Percentiles rank a stretch among this genome's conserved stretches.
Conservation (phyloP, 2,113 vertebrate species). For the Burhinus oedicnemus region DNA sequence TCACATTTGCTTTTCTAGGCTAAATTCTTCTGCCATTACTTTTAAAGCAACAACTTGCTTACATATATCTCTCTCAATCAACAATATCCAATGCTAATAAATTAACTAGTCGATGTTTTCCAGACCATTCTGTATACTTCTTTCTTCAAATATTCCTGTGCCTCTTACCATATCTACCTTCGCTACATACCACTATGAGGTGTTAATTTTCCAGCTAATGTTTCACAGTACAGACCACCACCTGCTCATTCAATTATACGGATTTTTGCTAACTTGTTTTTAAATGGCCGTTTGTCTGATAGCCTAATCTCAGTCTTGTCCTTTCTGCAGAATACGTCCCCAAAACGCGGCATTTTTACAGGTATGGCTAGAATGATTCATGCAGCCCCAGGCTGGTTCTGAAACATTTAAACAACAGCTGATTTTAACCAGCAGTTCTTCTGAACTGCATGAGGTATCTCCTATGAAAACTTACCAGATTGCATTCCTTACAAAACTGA, state of each 20-base stretch:
- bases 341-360: not conserved
- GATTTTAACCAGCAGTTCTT: not conserved
- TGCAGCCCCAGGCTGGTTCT: not conserved
- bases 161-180: not conserved
- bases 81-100: not conserved
- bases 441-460: not conserved
- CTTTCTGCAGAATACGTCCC: not conserved
- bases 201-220: not conserved
- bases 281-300: not conserved
- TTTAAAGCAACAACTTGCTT: not conserved
- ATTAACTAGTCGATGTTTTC: not conserved
- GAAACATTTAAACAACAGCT: not conserved
- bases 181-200: not conserved
- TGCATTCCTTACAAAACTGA: not conserved
- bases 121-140: not conserved
- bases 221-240: not conserved
- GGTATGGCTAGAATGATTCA: not conserved
- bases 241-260: not conserved
- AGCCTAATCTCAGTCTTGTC: not conserved
- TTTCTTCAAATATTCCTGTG: not conserved
- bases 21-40: not conserved
- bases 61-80: not conserved
- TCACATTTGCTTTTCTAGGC: not conserved
- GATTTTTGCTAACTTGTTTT: not conserved
- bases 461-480: not conserved